Conservation (phyloP, 2,888 invertebrate genomes). For the Matsumyia berberina region DNA sequence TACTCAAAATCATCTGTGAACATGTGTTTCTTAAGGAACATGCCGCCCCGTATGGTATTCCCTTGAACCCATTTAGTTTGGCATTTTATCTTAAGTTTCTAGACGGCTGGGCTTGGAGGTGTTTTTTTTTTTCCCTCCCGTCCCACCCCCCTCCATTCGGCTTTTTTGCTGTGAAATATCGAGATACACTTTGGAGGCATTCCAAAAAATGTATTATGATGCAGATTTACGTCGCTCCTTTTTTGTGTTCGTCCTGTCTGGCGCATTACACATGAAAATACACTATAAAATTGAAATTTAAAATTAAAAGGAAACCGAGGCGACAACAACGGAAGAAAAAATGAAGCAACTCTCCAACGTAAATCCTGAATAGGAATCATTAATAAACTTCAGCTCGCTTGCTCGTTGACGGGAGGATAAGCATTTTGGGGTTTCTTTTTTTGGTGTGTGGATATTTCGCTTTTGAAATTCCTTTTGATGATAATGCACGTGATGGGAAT, state of each 20-base stretch:
- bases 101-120: slow-evolving; percentile 58
- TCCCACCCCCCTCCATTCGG: not conserved
- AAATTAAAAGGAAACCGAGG: slow-evolving; percentile 21
- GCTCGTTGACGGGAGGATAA: slow-evolving; percentile 3
- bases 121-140: slow-evolving; percentile 13
- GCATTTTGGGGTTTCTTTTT: not conserved
- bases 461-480: slow-evolving; percentile 18
- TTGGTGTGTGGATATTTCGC: not conserved
- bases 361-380: slow-evolving; percentile 31
- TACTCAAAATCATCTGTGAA: not conserved
- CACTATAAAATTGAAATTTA: slow-evolving; percentile 28
- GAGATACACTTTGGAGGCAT: slow-evolving; percentile 55
- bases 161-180: slow-evolving; percentile 22
- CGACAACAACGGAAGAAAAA: not conserved
- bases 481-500: slow-evolving; percentile 37
- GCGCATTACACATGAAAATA: slow-evolving; percentile 5
- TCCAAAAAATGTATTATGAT: slow-evolving; percentile 58
- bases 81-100: slow-evolving; percentile 69
- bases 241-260: not conserved
- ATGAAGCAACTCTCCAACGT: not conserved
- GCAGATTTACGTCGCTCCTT: slow-evolving; percentile 34
- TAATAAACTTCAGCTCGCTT: slow-evolving; percentile 29
- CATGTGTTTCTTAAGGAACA: slow-evolving; percentile 28
- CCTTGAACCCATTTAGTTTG: slow-evolving; percentile 51
- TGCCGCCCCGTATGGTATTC: not conserved